Evolutionary conservation across 2,888 invertebrate species (phyloP).

Genomic region (Steinernema scapterisci): DNA sequence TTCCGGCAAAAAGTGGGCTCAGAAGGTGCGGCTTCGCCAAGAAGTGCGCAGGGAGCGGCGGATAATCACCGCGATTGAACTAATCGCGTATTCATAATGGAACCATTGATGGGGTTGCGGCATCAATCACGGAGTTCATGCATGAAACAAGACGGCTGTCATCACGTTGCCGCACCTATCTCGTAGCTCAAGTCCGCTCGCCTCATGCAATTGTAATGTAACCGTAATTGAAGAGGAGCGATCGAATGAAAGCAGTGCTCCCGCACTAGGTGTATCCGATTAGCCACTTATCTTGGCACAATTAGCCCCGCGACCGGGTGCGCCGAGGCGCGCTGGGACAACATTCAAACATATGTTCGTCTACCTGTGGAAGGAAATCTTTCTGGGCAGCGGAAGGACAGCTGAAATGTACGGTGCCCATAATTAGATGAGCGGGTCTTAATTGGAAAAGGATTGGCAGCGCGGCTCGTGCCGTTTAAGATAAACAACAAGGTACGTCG

Average conservation of each 20-base stretch:
- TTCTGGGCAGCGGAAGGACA: conserved; percentile 29
- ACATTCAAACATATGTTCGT: conserved; percentile 26
- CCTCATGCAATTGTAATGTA: conserved; percentile 27
- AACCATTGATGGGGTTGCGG: conserved; percentile 1
- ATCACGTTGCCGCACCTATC: conserved; percentile 29
- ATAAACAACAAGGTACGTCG: conserved; percentile 11
- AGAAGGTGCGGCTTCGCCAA: neutral
- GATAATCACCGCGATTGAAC: conserved; percentile 27
- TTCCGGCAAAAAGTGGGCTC: neutral
- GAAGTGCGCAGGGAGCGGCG: neutral
- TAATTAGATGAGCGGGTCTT: conserved; percentile 30
- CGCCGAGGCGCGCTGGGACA: conserved; percentile 7
- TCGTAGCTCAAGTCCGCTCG: neutral
- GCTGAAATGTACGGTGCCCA: conserved; percentile 21
- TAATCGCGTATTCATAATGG: conserved; percentile 29
- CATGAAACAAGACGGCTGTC: conserved; percentile 24
- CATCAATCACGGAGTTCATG: conserved; percentile 32
- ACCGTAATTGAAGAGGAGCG: conserved; percentile 1
- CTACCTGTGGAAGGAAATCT: conserved; percentile 19
- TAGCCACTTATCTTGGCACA: conserved; percentile 25
- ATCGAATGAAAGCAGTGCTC: conserved; percentile 23
- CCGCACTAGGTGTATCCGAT: conserved; percentile 18
- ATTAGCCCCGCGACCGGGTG: conserved; percentile 24
- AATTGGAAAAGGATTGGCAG: conserved; percentile 14
- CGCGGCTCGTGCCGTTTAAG: conserved; percentile 6